These are phyloP conservation scores for Scaptomyza graminum DNA, from an alignment of 1,140 invertebrate species.

Conservation along the genomic window DNA sequence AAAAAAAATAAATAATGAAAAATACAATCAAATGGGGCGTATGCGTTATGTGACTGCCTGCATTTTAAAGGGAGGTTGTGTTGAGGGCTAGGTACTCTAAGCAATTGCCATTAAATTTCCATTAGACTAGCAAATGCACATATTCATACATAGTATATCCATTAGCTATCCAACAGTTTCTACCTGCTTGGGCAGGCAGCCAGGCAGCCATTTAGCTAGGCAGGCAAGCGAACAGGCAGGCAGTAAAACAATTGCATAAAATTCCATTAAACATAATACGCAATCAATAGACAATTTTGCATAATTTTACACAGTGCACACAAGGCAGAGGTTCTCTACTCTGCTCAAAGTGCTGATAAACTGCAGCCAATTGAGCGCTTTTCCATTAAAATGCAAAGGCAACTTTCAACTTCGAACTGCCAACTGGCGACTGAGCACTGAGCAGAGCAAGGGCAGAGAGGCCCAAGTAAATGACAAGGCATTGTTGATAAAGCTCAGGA, in stretches of 20 bases:
- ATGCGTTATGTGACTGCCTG: constrained; percentile 8
- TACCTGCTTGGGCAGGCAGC: constrained; percentile 11
- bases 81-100: background rate
- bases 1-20: constrained; percentile 4
- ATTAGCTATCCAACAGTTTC: constrained; percentile 31
- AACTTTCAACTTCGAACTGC: constrained; percentile 8
- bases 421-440: constrained; percentile 14
- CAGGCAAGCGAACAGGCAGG: constrained; percentile 6
- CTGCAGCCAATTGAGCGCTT: constrained; percentile 60
- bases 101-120: constrained; percentile 60
- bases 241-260: constrained; percentile 64
- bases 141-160: constrained; percentile 38
- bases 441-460: background rate
- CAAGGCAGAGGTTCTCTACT: constrained; percentile 19
- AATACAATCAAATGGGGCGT: constrained; percentile 23
- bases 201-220: constrained; percentile 13
- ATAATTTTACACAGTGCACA: constrained; percentile 60
- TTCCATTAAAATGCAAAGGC: constrained; percentile 62
- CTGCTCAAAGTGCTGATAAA: constrained; percentile 55
- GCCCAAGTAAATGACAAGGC: constrained; percentile 49
- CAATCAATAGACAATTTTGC: constrained; percentile 70
- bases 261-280: constrained; percentile 71
- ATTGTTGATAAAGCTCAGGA: constrained; percentile 39
- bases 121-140: constrained; percentile 48
- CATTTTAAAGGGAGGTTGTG: background rate